phyloP scores from a whole-genome alignment of 2,888 invertebrate species.

The Cataglyphis rosenhaueri region DNA sequence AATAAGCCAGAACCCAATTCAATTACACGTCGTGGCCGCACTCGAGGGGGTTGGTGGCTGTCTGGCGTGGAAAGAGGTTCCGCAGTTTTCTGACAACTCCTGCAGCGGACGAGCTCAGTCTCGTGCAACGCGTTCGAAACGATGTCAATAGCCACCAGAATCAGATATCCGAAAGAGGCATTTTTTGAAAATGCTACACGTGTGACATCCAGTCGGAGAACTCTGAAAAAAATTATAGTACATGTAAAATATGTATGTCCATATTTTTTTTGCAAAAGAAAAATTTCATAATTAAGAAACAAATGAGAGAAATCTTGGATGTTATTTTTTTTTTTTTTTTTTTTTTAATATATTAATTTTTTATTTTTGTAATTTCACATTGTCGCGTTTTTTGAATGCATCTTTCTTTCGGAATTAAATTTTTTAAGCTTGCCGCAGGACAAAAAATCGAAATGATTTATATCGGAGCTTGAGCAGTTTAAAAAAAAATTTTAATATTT shows the following conservation, averaged over 20 bases:
- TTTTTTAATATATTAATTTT: background rate
- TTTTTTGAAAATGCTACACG: constrained; percentile 26
- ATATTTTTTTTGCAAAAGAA: background rate
- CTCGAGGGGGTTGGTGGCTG: constrained; percentile 57
- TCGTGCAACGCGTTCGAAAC: constrained; percentile 67
- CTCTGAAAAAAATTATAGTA: background rate
- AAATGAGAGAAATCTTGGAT: background rate
- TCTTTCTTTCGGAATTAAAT: background rate
- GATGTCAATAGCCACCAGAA: constrained; percentile 53
- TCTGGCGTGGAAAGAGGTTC: constrained; percentile 58
- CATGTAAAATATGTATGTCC: background rate
- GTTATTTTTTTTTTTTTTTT: background rate
- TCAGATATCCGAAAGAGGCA: constrained; percentile 60
- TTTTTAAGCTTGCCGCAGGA: background rate
- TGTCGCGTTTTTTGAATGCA: no score
- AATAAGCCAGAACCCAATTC: constrained; percentile 72
- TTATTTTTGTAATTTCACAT: background rate
- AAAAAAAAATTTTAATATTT: background rate
- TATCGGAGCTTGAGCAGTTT: background rate
- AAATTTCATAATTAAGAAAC: background rate
- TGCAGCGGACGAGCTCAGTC: constrained; percentile 56
- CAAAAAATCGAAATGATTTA: background rate
- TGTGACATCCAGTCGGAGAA: background rate
- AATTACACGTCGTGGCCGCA: constrained; percentile 74
- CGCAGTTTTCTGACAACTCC: constrained; percentile 68